Conservation (phyloP, 1,140 invertebrate species). For the Tribolium castaneum region DNA sequence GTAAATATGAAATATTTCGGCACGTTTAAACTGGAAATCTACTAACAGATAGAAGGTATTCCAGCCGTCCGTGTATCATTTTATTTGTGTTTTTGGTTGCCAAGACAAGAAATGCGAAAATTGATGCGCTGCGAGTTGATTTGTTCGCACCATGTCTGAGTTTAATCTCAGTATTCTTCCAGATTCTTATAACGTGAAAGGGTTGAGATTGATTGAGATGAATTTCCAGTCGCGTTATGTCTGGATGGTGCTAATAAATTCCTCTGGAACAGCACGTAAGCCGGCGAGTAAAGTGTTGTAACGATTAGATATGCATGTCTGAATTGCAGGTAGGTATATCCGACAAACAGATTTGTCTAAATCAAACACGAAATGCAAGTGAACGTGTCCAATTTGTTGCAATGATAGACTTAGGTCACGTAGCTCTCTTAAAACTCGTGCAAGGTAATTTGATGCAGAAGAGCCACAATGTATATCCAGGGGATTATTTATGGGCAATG, state of each 20-base stretch:
- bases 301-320: conserved; percentile 28
- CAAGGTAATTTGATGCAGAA: conserved; percentile 27
- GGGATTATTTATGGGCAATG: conserved; percentile 36
- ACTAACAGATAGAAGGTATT: background rate
- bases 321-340: conserved; percentile 28
- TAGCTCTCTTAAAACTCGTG: conserved; percentile 21
- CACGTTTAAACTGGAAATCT: background rate
- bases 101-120: background rate
- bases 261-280: conserved; percentile 5
- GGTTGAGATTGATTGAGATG: conserved; percentile 18
- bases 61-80: background rate
- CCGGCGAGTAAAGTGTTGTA: conserved; percentile 9
- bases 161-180: conserved; percentile 13
- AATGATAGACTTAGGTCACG: conserved; percentile 42
- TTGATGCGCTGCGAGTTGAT: background rate
- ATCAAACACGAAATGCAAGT: conserved; percentile 43
- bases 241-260: conserved; percentile 28
- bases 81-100: background rate
- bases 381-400: conserved; percentile 45
- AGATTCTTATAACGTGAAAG: conserved; percentile 22
- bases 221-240: conserved; percentile 21
- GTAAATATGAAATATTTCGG: background rate
- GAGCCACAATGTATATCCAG: conserved; percentile 10
- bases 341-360: conserved; percentile 44
- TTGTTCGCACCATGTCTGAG: conserved; percentile 12